Evolutionary conservation across 2,797 vertebrate species (phyloP).

Genomic region (Dryobates pubescens): DNA sequence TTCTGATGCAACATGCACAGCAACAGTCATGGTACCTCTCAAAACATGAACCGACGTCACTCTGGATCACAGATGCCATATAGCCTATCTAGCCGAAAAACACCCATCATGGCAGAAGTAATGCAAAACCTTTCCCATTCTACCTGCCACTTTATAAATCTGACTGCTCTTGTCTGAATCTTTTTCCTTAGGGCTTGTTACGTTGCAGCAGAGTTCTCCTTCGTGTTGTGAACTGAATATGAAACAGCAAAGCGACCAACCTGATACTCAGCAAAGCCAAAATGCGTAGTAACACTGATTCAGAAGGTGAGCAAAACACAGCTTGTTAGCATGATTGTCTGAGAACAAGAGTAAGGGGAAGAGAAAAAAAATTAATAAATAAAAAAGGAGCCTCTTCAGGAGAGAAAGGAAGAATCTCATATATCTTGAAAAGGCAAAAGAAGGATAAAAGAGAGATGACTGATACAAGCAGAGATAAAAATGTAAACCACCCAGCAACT

Average conservation of each 20-base stretch:
- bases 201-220: constrained; percentile 71
- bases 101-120: constrained; percentile 33
- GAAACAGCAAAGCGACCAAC: constrained; percentile 44
- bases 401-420: neutral
- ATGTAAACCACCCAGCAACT: neutral
- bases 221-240: constrained; percentile 65
- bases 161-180: constrained; percentile 67
- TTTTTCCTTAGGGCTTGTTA: constrained; percentile 63
- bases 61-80: constrained; percentile 25
- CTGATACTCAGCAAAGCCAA: constrained; percentile 60
- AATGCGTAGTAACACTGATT: constrained; percentile 50
- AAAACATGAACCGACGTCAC: neutral
- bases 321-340: constrained; percentile 24
- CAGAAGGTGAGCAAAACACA: constrained; percentile 50
- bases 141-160: constrained; percentile 65
- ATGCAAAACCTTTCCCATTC: constrained; percentile 64
- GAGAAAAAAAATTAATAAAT: neutral
- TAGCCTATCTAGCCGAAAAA: constrained; percentile 39
- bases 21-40: neutral
- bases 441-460: neutral
- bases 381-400: neutral
- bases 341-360: neutral
- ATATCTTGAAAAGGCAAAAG: neutral
- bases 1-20: neutral
- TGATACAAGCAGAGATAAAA: constrained; percentile 38